Evolutionary conservation across 2,113 vertebrate genomes (phyloP).

Genomic region (Phasianus colchicus): DNA sequence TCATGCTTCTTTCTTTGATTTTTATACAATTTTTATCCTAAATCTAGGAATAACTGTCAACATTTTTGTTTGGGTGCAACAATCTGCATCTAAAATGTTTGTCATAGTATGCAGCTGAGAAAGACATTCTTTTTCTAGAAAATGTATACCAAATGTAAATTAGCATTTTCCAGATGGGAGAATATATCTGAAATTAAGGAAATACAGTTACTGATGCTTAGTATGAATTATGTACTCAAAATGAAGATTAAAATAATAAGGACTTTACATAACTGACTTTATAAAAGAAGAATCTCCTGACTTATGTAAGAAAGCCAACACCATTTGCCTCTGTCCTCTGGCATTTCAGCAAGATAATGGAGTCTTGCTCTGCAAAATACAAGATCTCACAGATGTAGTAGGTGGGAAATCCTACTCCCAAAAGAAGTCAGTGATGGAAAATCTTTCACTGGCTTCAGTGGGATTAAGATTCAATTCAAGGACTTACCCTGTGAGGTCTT

Average conservation of each 20-base stretch:
- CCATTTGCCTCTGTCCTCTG: background rate
- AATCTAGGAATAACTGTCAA: background rate
- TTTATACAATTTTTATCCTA: background rate
- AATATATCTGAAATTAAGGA: background rate
- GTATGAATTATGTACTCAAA: background rate
- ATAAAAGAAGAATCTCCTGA: background rate
- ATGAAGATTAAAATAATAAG: background rate
- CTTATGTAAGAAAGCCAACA: background rate
- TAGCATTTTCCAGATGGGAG: background rate
- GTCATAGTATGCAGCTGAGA: background rate
- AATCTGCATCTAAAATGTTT: background rate
- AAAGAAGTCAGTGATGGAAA: background rate
- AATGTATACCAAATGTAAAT: background rate
- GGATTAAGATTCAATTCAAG: background rate
- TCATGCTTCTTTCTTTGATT: background rate
- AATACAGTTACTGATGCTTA: background rate
- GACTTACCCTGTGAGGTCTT: background rate
- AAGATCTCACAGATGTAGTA: background rate
- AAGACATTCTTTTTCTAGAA: background rate
- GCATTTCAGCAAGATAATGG: background rate
- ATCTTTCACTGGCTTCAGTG: background rate
- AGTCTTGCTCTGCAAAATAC: background rate
- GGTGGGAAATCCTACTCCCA: background rate
- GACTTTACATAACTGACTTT: background rate
- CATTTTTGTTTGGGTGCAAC: background rate